Evolutionary conservation across 1,140 invertebrate species (phyloP).

Genomic region (Tetragnatha versicolor): DNA sequence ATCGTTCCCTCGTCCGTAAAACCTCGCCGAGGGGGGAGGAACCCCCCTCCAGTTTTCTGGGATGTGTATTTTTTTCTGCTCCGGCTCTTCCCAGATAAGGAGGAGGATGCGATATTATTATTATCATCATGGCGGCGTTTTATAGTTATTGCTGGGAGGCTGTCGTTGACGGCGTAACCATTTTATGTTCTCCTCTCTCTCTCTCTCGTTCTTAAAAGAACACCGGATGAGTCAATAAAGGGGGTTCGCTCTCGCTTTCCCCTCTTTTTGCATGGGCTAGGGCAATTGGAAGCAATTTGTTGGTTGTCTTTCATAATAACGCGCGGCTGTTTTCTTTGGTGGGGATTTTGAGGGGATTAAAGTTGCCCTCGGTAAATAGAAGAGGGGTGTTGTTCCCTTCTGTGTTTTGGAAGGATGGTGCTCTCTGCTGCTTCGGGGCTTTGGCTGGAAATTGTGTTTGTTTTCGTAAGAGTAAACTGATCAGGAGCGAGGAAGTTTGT

Average conservation of each 20-base stretch:
- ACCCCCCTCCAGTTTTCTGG: background rate
- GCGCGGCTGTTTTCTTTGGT: too few relatives aligned
- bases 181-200: conserved; percentile 37
- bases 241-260: background rate
- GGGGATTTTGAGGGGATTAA: too few relatives aligned
- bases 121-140: conserved; percentile 25
- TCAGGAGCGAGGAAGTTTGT: too few relatives aligned
- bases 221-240: conserved; percentile 49
- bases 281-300: conserved; percentile 39
- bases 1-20: background rate
- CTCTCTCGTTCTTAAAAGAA: conserved; percentile 22
- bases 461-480: too few relatives aligned
- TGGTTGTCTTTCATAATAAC: conserved; percentile 8
- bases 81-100: conserved; percentile 8
- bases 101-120: conserved; percentile 31
- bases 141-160: conserved; percentile 48
- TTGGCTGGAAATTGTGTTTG: too few relatives aligned
- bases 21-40: background rate
- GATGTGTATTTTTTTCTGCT: background rate
- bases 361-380: too few relatives aligned
- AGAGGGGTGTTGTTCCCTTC: too few relatives aligned
- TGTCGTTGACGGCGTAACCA: conserved; percentile 34
- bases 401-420: too few relatives aligned
- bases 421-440: too few relatives aligned
- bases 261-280: background rate